Percentiles rank a stretch among this genome's conserved stretches.
These are phyloP conservation scores for Psilanteris sp. DNA, from an alignment of 1,140 invertebrate genomes.

Conservation along the genomic window DNA sequence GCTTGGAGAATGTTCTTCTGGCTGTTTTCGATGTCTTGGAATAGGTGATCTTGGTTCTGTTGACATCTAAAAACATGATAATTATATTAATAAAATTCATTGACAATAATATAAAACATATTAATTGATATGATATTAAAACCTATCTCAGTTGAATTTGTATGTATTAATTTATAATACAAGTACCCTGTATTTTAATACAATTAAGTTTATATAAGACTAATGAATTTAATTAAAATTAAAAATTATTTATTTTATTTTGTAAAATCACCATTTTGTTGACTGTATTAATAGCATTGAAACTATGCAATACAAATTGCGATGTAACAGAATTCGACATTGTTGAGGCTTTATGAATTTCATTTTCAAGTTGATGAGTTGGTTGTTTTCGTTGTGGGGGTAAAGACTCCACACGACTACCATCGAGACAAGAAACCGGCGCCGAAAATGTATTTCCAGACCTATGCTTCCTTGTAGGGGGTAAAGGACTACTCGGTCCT, in stretches of 20 bases:
- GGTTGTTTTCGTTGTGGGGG: conserved; percentile 49
- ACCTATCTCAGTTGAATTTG: no score
- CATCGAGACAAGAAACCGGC: conserved; percentile 56
- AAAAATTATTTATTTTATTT: background rate
- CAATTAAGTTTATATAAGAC: no score
- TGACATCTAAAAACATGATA: no score
- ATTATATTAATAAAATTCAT: no score
- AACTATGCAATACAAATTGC: conserved; percentile 73
- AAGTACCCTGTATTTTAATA: no score
- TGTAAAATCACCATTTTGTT: conserved; percentile 46
- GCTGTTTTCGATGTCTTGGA: conserved; percentile 19
- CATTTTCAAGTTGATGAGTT: conserved; percentile 20
- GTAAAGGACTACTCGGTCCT: conserved; percentile 65
- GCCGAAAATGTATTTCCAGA: conserved; percentile 62
- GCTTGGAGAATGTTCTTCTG: conserved; percentile 69
- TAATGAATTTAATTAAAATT: no score
- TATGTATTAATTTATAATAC: no score
- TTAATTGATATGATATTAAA: no score
- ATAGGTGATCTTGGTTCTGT: conserved; percentile 19
- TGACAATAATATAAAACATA: no score
- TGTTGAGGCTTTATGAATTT: conserved; percentile 63
- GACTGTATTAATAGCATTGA: conserved; percentile 67
- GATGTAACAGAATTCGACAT: conserved; percentile 53
- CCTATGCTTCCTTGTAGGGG: conserved; percentile 68
- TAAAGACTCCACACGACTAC: conserved; percentile 50